Conservation (phyloP, 1,140 invertebrate species). For the Dreissena rostriformis region DNA sequence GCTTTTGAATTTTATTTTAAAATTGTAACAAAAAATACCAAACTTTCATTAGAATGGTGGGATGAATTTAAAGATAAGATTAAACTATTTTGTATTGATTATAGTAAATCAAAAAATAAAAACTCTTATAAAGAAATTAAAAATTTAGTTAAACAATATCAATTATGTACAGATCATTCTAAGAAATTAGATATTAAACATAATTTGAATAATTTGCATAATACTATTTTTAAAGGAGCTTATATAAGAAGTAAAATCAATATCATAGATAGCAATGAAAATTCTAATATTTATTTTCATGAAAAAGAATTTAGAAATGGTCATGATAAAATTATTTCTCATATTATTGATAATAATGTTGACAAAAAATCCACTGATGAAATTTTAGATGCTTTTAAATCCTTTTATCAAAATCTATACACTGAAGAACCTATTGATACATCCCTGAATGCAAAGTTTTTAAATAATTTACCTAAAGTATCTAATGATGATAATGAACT, state of each 20-base stretch:
- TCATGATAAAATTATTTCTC: conserved; percentile 43
- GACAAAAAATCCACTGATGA: conserved; percentile 4
- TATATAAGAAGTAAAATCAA: conserved; percentile 51
- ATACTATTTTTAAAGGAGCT: conserved; percentile 20
- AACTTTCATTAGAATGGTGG: conserved; percentile 41
- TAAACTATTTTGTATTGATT: conserved; percentile 52
- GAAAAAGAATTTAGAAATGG: conserved; percentile 39
- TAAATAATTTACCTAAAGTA: conserved; percentile 57
- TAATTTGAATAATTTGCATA: conserved; percentile 48
- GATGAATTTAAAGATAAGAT: conserved; percentile 57
- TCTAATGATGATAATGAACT: conserved; percentile 5
- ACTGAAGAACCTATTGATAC: conserved; percentile 51
- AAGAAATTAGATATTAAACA: conserved; percentile 25
- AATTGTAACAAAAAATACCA: neutral
- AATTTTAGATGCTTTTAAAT: conserved; percentile 53
- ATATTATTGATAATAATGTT: conserved; percentile 32
- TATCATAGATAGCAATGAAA: conserved; percentile 54
- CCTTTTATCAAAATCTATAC: conserved; percentile 64
- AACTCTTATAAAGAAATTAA: conserved; percentile 11
- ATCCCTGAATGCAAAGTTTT: conserved; percentile 44
- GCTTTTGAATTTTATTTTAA: conserved; percentile 45
- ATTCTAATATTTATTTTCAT: conserved; percentile 51
- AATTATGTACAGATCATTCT: conserved; percentile 14
- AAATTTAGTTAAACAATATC: conserved; percentile 45
- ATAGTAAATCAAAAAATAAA: conserved; percentile 50